Base-by-base conservation (phyloP, 2,888 invertebrate species). In the Lepetodrilus schrolli region DNA sequence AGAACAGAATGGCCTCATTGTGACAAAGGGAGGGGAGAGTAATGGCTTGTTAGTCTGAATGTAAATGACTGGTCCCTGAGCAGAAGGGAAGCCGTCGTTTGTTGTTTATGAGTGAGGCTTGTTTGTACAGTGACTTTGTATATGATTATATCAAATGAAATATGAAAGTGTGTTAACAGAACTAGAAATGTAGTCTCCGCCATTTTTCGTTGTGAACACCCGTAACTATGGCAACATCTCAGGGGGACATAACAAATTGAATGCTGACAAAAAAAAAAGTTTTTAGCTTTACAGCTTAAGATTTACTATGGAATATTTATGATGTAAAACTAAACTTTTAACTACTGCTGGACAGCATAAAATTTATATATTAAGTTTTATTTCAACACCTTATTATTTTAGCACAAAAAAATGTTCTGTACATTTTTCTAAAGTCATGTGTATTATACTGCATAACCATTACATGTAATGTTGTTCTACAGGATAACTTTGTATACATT, bases 71-170 rank as follows among this genome's bases (percentile, higher is more conserved):
- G 58, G 30, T 58, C 34, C 34, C 34, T n/a, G n/a, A n/a, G 26
- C 10, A 30, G 58, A 30, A 30, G 21, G n/a, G 34, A 30, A 30
- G 17, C 58, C 17, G 13, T 13, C 26, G 17, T 13, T 58, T 58
- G 58, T 58, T 58, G 58, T 58, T 58, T 58, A 30, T 58, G 58
- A 58, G 58, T 58, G 58, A 30, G 17, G 26, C 30, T 58, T 58
- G 58, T 58, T 58, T 58, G 58, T 58, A 58, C 58, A 58, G 58
- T 58, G 58, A 34, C 58, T 58, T 51, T 58, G 58, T 58, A 58
- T 58, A 58, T 58, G 58, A 30, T 17, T 58, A 30, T 23, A 43
- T 43, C 43, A 17, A 4, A n/a, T 8, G n/a, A 43, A 43, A 17
- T 17, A 43, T 43, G 10, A 43, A 13, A 43, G 43, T 43, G 43